These are phyloP conservation scores for Meandrusa payeni DNA, from an alignment of 2,888 invertebrate species.

Conservation along the genomic window DNA sequence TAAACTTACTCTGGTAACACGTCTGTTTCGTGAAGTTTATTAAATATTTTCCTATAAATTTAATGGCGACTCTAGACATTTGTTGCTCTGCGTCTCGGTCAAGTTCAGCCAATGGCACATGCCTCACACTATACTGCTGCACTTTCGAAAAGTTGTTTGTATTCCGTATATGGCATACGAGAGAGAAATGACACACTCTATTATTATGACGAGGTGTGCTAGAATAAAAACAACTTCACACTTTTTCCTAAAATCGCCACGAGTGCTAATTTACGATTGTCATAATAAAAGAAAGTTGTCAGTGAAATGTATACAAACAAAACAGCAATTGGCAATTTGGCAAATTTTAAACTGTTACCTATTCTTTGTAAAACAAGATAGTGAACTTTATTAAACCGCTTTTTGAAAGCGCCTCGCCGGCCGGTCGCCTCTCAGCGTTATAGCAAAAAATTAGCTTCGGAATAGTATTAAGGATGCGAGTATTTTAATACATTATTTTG, in stretches of 20 bases:
- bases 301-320: not conserved
- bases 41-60: slow-evolving; percentile 17
- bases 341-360: no score
- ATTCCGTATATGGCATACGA: slow-evolving; percentile 28
- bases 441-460: no score
- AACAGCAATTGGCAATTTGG: no score
- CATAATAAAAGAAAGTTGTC: slow-evolving; percentile 12
- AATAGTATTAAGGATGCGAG: no score
- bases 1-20: no score
- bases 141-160: slow-evolving; percentile 51
- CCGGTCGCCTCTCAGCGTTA: no score
- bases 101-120: slow-evolving; percentile 49
- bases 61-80: slow-evolving; percentile 27
- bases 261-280: slow-evolving; percentile 1
- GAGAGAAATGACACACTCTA: slow-evolving; percentile 40
- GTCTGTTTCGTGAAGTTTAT: no score
- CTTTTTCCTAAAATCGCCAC: slow-evolving; percentile 1
- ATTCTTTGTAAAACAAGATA: no score
- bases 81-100: slow-evolving; percentile 34
- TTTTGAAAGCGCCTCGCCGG: no score
- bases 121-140: slow-evolving; percentile 37
- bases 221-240: not conserved
- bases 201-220: not conserved
- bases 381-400: no score
- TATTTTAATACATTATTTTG: no score